phyloP scores from a whole-genome alignment of 2,888 invertebrate species.

The Apeira syringaria region DNA sequence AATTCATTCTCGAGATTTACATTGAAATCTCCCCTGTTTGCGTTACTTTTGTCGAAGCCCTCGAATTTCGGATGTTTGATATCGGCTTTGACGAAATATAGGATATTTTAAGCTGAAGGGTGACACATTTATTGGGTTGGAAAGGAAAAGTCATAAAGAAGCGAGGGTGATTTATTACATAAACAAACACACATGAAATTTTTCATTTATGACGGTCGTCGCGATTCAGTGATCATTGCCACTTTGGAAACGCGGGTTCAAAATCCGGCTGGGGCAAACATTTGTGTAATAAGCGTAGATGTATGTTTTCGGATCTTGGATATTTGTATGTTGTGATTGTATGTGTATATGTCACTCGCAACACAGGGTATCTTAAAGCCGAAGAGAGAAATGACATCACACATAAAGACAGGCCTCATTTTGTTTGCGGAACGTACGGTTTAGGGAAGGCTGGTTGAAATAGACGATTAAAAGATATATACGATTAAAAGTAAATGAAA shows the following conservation, averaged over 20 bases:
- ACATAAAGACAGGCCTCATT: background rate
- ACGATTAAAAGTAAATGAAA: too few relatives aligned
- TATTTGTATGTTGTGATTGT: too few relatives aligned
- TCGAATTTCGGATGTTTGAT: conserved; percentile 15
- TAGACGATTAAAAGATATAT: conserved; percentile 20
- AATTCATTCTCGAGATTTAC: conserved; percentile 33
- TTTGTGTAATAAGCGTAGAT: too few relatives aligned
- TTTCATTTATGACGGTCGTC: too few relatives aligned
- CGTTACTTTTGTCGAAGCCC: conserved; percentile 31
- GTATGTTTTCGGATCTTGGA: too few relatives aligned
- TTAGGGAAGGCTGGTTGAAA: conserved; percentile 4
- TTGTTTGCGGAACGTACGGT: conserved; percentile 5
- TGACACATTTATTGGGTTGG: background rate
- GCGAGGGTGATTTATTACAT: background rate
- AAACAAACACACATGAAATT: background rate
- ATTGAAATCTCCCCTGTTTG: conserved; percentile 32
- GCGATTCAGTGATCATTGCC: too few relatives aligned
- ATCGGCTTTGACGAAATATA: conserved; percentile 1
- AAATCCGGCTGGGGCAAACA: too few relatives aligned
- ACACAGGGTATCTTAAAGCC: too few relatives aligned
- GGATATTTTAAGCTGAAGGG: background rate
- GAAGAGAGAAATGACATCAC: too few relatives aligned
- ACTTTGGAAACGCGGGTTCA: too few relatives aligned
- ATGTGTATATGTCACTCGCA: too few relatives aligned
- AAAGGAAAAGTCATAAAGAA: background rate